Percentiles rank a stretch among this genome's conserved stretches.
These are phyloP conservation scores for Lepidurus couesii DNA, from an alignment of 1,140 invertebrate genomes.

Conservation along the genomic window DNA sequence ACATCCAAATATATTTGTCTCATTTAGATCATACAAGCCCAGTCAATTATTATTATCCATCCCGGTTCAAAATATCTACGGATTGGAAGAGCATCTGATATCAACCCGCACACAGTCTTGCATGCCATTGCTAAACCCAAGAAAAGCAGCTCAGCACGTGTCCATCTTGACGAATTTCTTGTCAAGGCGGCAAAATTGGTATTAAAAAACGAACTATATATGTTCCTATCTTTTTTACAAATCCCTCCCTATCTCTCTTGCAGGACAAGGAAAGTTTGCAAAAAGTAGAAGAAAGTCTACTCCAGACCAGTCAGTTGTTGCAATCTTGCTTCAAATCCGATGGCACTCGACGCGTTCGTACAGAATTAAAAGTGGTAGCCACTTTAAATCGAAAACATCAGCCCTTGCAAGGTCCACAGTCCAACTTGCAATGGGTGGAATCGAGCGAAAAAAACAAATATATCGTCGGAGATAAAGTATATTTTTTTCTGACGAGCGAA, in stretches of 20 bases:
- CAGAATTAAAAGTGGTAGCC: constrained; percentile 78
- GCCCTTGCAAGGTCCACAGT: constrained; percentile 44
- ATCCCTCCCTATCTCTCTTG: not conserved
- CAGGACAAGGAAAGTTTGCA: constrained; percentile 57
- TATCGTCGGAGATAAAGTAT: constrained; percentile 49
- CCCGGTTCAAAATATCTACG: constrained; percentile 83
- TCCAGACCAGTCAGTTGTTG: constrained; percentile 73
- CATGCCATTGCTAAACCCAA: constrained; percentile 73
- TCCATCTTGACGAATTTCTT: constrained; percentile 55
- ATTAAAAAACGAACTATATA: constrained; percentile 31
- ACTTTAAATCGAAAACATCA: constrained; percentile 71
- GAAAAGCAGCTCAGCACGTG: constrained; percentile 47
- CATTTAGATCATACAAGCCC: constrained; percentile 59
- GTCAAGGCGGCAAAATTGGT: constrained; percentile 40
- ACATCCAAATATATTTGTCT: not conserved
- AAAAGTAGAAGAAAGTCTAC: constrained; percentile 75
- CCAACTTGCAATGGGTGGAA: constrained; percentile 42
- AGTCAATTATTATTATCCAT: constrained; percentile 86
- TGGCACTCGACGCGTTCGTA: constrained; percentile 70
- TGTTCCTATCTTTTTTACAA: not conserved
- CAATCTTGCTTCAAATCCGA: constrained; percentile 77
- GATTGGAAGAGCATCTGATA: constrained; percentile 82
- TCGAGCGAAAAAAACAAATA: constrained; percentile 42
- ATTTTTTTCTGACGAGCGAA: constrained; percentile 21
- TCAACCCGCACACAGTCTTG: constrained; percentile 73